These are phyloP conservation scores for Notolabrus celidotus DNA, from an alignment of 2,797 vertebrate species.

Conservation along the genomic window DNA sequence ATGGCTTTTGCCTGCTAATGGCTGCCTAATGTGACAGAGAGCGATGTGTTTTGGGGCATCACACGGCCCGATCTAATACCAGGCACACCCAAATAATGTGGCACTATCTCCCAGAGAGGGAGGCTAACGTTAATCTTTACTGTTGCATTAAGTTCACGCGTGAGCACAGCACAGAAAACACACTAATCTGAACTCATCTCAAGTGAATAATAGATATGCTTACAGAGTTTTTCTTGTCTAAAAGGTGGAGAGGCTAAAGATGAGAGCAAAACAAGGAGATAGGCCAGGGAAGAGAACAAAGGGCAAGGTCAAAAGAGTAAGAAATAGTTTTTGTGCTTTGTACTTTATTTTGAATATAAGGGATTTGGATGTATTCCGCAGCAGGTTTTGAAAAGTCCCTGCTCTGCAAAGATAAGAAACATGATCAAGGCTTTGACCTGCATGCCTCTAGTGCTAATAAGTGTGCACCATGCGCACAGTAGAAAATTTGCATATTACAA, in stretches of 20 bases:
- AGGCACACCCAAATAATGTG: conserved; percentile 29
- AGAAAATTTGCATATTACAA: conserved; percentile 9
- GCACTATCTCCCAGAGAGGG: conserved; percentile 39
- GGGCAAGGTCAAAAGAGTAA: conserved; percentile 15
- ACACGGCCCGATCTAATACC: conserved; percentile 42
- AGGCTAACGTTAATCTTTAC: conserved; percentile 32
- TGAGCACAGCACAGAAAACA: conserved; percentile 4
- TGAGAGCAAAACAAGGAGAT: conserved; percentile 14
- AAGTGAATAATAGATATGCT: conserved; percentile 51
- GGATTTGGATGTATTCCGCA: conserved; percentile 22
- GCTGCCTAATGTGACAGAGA: conserved; percentile 60
- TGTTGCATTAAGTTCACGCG: conserved; percentile 29
- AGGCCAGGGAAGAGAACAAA: conserved; percentile 24
- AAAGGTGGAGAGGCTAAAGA: conserved; percentile 12
- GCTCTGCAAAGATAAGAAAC: conserved; percentile 41
- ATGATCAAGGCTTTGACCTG: conserved; percentile 8
- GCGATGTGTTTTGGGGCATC: conserved; percentile 43
- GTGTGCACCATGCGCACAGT: background rate
- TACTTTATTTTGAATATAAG: conserved; percentile 19
- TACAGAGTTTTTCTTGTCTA: conserved; percentile 30
- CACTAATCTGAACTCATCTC: conserved; percentile 27
- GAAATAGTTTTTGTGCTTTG: conserved; percentile 11
- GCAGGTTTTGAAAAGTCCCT: conserved; percentile 12
- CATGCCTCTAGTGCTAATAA: background rate
- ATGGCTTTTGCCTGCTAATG: conserved; percentile 46